Conservation (phyloP, 1,140 invertebrate genomes). For the Pentalonia nigronervosa region DNA sequence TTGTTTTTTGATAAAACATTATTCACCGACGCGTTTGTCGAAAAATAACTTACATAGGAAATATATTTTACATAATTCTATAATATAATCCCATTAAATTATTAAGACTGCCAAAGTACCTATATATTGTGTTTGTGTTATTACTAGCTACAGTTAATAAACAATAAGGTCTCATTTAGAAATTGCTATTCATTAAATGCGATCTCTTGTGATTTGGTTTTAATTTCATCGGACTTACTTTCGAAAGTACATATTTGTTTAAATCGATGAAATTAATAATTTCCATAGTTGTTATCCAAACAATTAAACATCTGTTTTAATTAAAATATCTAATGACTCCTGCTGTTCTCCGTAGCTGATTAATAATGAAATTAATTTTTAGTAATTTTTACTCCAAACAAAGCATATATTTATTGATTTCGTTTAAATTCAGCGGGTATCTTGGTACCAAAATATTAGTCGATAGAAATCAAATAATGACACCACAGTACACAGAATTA, state of each 20-base stretch:
- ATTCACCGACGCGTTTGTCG: background rate
- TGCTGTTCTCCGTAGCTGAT: background rate
- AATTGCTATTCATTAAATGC: background rate
- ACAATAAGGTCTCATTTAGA: background rate
- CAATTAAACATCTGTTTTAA: constrained; percentile 6
- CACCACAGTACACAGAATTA: background rate
- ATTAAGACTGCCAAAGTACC: background rate
- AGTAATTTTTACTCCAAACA: background rate
- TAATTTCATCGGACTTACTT: background rate
- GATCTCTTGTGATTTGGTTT: background rate
- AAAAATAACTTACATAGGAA: constrained; percentile 6
- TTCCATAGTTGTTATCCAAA: constrained; percentile 8
- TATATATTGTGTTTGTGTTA: background rate
- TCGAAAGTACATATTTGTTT: constrained; percentile 11
- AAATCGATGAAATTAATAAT: constrained; percentile 2
- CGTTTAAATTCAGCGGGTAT: background rate
- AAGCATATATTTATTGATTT: background rate
- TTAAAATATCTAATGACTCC: constrained; percentile 4
- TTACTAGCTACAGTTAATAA: background rate
- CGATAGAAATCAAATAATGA: background rate
- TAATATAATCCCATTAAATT: background rate
- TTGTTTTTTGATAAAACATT: background rate
- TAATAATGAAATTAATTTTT: constrained; percentile 8
- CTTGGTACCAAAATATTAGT: background rate
- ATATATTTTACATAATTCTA: background rate